Percentiles rank a stretch among this genome's conserved stretches.
Evolutionary conservation across 2,888 invertebrate species (phyloP).

Genomic region (Drosophila neotestacea): DNA sequence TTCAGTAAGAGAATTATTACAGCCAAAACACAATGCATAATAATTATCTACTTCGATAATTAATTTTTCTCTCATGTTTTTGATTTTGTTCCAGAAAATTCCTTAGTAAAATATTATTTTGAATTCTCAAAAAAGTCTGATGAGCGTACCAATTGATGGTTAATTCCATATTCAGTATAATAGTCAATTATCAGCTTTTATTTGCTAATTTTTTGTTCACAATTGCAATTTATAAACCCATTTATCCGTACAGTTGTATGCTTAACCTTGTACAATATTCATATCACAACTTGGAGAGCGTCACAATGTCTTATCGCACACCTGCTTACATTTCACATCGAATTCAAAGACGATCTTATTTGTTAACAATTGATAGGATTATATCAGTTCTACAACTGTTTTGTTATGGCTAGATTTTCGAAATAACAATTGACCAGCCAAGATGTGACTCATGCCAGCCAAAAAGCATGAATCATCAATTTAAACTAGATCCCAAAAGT

Average conservation of each 20-base stretch:
- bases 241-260: not conserved
- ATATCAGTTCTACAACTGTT: not conserved
- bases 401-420: not conserved
- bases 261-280: conserved; percentile 1
- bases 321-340: conserved; percentile 15
- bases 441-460: conserved; percentile 51
- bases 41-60: no score
- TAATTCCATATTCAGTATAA: not conserved
- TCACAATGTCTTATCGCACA: conserved; percentile 14
- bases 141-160: not conserved
- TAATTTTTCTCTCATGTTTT: no score
- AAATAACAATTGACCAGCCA: conserved; percentile 4
- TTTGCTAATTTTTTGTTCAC: not conserved
- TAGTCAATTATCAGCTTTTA: not conserved
- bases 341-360: conserved; percentile 5
- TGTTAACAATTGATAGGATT: not conserved
- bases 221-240: not conserved
- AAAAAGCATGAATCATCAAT: conserved; percentile 17
- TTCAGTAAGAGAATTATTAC: no score
- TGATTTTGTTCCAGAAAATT: no score
- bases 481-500: not conserved
- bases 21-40: no score
- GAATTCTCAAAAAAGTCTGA: not conserved
- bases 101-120: no score
- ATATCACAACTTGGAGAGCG: not conserved